Base-by-base conservation (phyloP, 1,140 invertebrate genomes). In the Acromyrmex charruanus region DNA sequence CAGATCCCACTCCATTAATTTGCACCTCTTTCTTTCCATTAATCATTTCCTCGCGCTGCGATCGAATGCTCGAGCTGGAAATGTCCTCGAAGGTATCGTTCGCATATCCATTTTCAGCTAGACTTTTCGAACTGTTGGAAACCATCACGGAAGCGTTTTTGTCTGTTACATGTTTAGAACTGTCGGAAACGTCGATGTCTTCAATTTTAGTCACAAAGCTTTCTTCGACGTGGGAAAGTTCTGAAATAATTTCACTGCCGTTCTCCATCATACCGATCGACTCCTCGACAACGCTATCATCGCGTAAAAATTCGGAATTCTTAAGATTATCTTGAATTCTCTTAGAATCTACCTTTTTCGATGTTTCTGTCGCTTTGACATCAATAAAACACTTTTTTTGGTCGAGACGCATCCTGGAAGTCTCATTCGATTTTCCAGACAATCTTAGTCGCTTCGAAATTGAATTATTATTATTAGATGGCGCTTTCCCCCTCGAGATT, bases 21-120 rank as follows among this genome's bases (percentile, higher is more conserved):
- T 44, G 39, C 69, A 28, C 25, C 39, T 85, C 35, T 21, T 31
- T 28, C 2, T 5, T 39, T 9, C 25, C 31, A 18, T 44, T 14
- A 9, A 81, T 82, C 7, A 51, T 71, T 71, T 35, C 21, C 39
- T 75, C 55, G 14, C 9, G 21, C 2, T 63, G 63, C 14, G 51
- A 66, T 28, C 59, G 86, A 10, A 35, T 31, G 1, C 58, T 31
- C 9, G 89, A 90, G 39, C 39, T 88, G 2, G 85, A 86, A 49
- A 28, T 75, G 14, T 91, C 77, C 25, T 92, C 91, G n/a, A 92
- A 92, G 0, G 91, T 91, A 44, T 92, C 91, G 10, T 91, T 88
- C 16, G 77, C 85, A 31, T 91, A 91, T 2, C 39, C 35, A 6
- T 51, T 69, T 58, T 53, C 71, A 21, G 18, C 16, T 16, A 58